Evolutionary conservation across 2,888 invertebrate species (phyloP), one percentile per base, ranked within the genome.

Genomic region (Cephus pygmeus): DNA sequence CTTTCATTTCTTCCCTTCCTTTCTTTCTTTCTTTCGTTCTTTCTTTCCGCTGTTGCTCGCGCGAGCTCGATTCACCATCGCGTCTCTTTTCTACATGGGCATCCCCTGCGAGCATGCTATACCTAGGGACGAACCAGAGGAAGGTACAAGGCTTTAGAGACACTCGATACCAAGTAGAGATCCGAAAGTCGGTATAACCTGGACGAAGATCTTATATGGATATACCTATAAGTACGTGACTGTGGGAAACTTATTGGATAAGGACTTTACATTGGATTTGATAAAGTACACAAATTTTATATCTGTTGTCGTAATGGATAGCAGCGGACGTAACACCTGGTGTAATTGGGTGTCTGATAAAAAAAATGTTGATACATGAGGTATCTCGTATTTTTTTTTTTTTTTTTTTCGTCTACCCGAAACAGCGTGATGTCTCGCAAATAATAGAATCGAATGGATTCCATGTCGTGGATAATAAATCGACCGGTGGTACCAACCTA

Each of bases 1-100:
- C 88, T 89, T 88, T 88, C 89, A 88, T 88, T 88, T 87, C 89
- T 87, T 87, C 88, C 87, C 85, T 83, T 79, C 83, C 84, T 82
- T 81, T 81, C 81, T 79, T 36, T 75, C 76, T 75, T 69, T 36
- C 78, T 73, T 80, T 40, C 77, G 69, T 77, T 69, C 77, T 75
- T 36, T 75, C 71, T 71, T 71, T 56, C 9, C 56, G 56, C 56
- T 23, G 56, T 56, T 56, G 79, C 82, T 79, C 80, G 81, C 79
- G 80, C 81, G 9, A 56, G 56, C 56, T 56, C 56, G 56, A 56
- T 23, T 56, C 56, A 23, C 56, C 56, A 9, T 56, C 56, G 56
- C 23, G 40, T 56, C 56, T 56, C 56, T 23, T 23, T 71, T 71
- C 71, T 71, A 71, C 71, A 34, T 34, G 71, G 71, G 31, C 71